Evolutionary conservation across 2,113 vertebrate genomes (phyloP).

Genomic region (Dicaeum eximium): DNA sequence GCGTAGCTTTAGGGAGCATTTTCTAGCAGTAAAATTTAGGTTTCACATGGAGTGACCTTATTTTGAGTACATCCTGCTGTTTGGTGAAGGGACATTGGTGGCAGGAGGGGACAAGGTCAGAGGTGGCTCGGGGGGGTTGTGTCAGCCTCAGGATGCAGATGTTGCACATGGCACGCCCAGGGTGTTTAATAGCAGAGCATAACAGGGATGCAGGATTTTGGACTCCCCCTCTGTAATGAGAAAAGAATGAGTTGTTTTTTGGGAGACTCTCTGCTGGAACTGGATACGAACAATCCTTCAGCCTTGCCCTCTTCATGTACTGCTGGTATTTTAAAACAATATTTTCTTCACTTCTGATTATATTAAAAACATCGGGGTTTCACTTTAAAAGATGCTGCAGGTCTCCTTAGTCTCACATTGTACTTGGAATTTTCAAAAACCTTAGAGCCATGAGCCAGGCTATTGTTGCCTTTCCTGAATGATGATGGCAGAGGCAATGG

Average conservation of each 20-base stretch:
- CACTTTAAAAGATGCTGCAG: neutral
- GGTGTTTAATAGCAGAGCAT: neutral
- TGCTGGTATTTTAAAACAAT: neutral
- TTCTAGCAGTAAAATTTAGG: neutral
- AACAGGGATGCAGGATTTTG: neutral
- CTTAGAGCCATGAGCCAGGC: accelerated
- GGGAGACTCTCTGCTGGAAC: neutral
- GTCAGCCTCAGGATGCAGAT: neutral
- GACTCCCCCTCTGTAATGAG: neutral
- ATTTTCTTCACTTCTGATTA: neutral
- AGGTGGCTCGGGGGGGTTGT: accelerated
- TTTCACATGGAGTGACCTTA: neutral
- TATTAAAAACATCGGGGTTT: neutral
- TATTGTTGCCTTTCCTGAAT: neutral
- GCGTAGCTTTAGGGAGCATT: neutral
- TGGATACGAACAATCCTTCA: neutral
- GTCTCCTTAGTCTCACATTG: neutral
- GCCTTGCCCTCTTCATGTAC: accelerated
- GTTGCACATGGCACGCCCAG: neutral
- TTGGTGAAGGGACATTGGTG: neutral
- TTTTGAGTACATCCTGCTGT: neutral
- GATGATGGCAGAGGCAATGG: neutral
- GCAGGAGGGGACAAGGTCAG: neutral
- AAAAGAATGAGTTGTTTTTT: neutral
- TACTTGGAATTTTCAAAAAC: neutral